Percentiles rank a stretch among this genome's conserved stretches.
Evolutionary conservation across 2,113 vertebrate genomes (phyloP).

Genomic region (Podarcis muralis): DNA sequence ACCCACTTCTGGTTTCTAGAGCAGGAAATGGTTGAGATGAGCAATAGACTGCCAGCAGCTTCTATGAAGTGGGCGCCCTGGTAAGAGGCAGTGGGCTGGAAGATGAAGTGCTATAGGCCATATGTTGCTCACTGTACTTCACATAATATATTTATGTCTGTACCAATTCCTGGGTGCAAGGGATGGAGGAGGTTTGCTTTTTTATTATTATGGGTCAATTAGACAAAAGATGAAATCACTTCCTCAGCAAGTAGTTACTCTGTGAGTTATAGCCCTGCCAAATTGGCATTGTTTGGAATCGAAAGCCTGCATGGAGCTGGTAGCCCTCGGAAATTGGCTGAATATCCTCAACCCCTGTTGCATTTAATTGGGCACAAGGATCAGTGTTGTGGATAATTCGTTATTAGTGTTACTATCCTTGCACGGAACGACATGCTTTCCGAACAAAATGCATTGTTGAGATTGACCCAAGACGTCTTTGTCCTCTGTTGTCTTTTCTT

Average conservation of each 20-base stretch:
- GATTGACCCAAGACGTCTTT: fast-evolving
- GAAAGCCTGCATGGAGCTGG: background rate
- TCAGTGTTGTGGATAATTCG: background rate
- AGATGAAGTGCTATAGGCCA: background rate
- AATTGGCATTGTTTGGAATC: fast-evolving
- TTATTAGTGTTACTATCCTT: background rate
- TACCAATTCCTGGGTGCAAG: background rate
- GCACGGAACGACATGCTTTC: background rate
- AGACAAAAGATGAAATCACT: background rate
- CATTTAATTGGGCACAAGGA: background rate
- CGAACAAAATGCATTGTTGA: background rate
- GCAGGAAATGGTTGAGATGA: background rate
- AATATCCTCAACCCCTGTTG: background rate
- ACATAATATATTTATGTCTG: background rate
- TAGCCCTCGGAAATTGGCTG: fast-evolving
- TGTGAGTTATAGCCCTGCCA: background rate
- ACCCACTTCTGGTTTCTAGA: background rate
- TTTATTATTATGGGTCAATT: background rate
- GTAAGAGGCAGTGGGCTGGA: background rate
- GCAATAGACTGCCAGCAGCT: background rate
- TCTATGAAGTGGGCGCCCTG: background rate
- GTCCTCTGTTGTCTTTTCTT: background rate
- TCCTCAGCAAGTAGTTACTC: background rate
- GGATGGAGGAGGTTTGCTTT: background rate
- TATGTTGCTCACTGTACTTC: background rate